Base-by-base conservation (phyloP, 2,797 vertebrate genomes). In the Oreochromis grahami region DNA sequence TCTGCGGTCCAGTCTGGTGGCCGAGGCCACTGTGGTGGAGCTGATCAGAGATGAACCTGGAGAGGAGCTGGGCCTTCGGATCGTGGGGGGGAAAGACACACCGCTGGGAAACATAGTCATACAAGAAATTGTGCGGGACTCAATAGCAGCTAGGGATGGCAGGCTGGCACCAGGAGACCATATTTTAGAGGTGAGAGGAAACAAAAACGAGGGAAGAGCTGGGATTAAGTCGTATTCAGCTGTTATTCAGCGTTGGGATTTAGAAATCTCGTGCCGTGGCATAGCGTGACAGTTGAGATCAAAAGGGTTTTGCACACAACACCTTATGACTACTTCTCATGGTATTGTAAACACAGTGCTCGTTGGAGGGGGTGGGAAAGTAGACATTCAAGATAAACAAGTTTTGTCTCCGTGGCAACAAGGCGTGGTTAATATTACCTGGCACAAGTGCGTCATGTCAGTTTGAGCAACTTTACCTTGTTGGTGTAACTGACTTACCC, bases 21-120 rank as follows among this genome's bases (percentile, higher is more conserved):
- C 98, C 1, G 98, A 98, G 94, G 96, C 98, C 0, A 97, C 92
- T 15, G 92, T 96, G 2, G 95, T 98, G 29, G 98, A 98, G 93
- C 95, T 99, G 90, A 96, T 97, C 84, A 96, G 97, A 77, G 97
- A 97, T 3, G 97, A 98, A 78, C 95, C 95, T 0, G 97, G 97
- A 56, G 97, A 98, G 65, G 97, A 97, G 72, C 95, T 98, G 86
- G 98, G 98, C 24, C 96, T 99, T 87, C 97, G 97, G 79, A 98
- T 98, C 24, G 98, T 99, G 5, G 98, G 98, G 14, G 98, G 98
- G 2, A 98, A 98, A 92, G 97, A 99, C 95, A 98, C 98, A 2
- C 98, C 98, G 0, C 94, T 99, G 21, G 98, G 98, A 9, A 98
- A 98, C 90, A 97, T 99, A 1, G 97, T 99, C 55, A 96, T 99